Percentiles rank a stretch among this genome's conserved stretches.
Conservation (phyloP, 1,140 invertebrate species). For the Caerostris extrusa region DNA sequence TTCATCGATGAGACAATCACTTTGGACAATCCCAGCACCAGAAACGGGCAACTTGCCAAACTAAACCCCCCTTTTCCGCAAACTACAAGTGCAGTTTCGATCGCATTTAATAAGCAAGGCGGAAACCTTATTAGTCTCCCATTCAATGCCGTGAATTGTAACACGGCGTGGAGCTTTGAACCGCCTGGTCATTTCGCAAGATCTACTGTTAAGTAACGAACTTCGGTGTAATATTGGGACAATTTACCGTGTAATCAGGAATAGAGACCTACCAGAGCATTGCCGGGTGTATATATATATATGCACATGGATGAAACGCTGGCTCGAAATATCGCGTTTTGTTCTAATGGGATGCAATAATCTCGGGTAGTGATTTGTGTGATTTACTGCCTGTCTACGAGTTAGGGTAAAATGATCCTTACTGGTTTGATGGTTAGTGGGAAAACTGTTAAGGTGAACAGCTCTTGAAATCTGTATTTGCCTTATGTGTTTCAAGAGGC, state of each 20-base stretch:
- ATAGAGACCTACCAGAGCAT: too few relatives aligned
- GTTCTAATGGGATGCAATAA: constrained; percentile 24
- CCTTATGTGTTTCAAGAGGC: not conserved
- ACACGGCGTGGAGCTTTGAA: too few relatives aligned
- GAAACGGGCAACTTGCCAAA: constrained; percentile 25
- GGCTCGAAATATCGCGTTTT: constrained; percentile 27
- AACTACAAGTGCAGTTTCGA: not conserved
- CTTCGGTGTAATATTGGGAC: constrained; percentile 18
- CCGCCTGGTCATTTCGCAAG: not conserved
- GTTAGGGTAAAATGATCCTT: not conserved
- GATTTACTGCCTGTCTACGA: not conserved
- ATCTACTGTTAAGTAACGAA: not conserved
- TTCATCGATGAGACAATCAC: constrained; percentile 5
- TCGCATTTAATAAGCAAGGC: constrained; percentile 32
- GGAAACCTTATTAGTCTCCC: not conserved
- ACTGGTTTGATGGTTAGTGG: not conserved
- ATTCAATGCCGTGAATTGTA: not conserved
- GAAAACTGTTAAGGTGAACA: constrained; percentile 33
- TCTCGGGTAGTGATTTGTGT: constrained; percentile 9
- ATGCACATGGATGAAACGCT: not conserved
- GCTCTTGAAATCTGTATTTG: not conserved
- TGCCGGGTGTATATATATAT: too few relatives aligned
- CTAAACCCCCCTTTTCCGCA: not conserved
- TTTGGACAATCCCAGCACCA: too few relatives aligned
- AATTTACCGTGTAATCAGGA: constrained; percentile 29